Evolutionary conservation across 1,140 invertebrate genomes (phyloP).

Genomic region (Zaprionus africanus): DNA sequence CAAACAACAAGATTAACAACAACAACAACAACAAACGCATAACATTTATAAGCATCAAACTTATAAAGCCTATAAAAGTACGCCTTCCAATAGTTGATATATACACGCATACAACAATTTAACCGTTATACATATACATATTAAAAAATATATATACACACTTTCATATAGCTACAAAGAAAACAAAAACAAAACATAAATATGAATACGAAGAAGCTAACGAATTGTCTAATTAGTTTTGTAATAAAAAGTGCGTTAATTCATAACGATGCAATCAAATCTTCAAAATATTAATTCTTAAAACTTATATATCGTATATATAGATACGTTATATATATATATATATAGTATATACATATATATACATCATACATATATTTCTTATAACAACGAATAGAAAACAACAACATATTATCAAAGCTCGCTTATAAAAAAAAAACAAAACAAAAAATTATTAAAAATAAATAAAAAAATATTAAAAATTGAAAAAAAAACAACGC

Average conservation of each 20-base stretch:
- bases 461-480: conserved; percentile 10
- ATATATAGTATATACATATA: conserved; percentile 27
- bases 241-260: conserved; percentile 65
- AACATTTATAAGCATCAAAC: conserved; percentile 57
- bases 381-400: conserved; percentile 56
- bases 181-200: conserved; percentile 13
- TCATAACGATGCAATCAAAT: conserved; percentile 74
- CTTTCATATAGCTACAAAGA: conserved; percentile 9
- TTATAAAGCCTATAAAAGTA: conserved; percentile 69
- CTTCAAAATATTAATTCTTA: conserved; percentile 47
- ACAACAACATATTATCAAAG: conserved; percentile 50
- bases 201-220: conserved; percentile 21
- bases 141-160: conserved; percentile 11
- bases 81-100: conserved; percentile 77
- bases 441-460: background rate
- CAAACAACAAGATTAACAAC: background rate
- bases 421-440: conserved; percentile 41
- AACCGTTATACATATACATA: conserved; percentile 45
- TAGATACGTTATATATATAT: conserved; percentile 36
- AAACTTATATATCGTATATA: conserved; percentile 39
- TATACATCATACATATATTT: conserved; percentile 56
- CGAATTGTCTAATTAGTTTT: conserved; percentile 23
- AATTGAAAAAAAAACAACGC: conserved; percentile 54
- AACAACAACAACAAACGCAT: conserved; percentile 36
- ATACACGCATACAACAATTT: conserved; percentile 50